Percentiles rank a stretch among this genome's conserved stretches.
These are phyloP conservation scores for Reticulitermes lucifugus DNA, from an alignment of 2,888 invertebrate species.

Conservation along the genomic window DNA sequence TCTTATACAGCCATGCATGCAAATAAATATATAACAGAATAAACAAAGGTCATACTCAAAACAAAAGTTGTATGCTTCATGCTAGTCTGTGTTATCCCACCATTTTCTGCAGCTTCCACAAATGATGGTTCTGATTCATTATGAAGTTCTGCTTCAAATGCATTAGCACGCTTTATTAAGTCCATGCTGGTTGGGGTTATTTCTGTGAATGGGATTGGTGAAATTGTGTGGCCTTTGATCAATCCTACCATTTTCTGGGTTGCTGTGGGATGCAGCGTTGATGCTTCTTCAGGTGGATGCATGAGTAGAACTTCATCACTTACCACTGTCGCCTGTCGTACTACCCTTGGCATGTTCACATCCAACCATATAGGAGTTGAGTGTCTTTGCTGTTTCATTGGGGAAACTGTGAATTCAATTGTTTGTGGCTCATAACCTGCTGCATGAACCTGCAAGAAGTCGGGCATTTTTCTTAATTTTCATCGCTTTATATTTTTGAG, in stretches of 20 bases:
- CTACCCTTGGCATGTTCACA: background rate
- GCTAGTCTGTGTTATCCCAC: background rate
- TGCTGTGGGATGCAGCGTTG: background rate
- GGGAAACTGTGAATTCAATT: conserved; percentile 29
- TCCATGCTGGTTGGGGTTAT: conserved; percentile 10
- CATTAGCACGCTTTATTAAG: background rate
- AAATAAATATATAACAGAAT: background rate
- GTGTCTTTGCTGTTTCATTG: background rate
- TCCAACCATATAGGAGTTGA: conserved; percentile 7
- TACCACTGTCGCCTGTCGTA: background rate
- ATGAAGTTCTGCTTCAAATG: background rate
- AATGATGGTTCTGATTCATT: background rate
- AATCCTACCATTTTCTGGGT: background rate
- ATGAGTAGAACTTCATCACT: background rate
- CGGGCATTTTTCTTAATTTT: too few relatives aligned
- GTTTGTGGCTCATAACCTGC: conserved; percentile 9
- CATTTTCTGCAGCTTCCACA: background rate
- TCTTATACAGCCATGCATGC: background rate
- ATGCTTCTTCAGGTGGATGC: background rate
- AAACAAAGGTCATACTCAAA: background rate
- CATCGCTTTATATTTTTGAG: background rate
- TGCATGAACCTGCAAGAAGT: conserved; percentile 22
- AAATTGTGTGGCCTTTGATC: background rate
- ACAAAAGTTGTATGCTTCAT: background rate
- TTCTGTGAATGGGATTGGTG: background rate